Evolutionary conservation across 2,797 vertebrate species (phyloP), one percentile per base, ranked within the genome.

Genomic region (Myotis daubentonii): DNA sequence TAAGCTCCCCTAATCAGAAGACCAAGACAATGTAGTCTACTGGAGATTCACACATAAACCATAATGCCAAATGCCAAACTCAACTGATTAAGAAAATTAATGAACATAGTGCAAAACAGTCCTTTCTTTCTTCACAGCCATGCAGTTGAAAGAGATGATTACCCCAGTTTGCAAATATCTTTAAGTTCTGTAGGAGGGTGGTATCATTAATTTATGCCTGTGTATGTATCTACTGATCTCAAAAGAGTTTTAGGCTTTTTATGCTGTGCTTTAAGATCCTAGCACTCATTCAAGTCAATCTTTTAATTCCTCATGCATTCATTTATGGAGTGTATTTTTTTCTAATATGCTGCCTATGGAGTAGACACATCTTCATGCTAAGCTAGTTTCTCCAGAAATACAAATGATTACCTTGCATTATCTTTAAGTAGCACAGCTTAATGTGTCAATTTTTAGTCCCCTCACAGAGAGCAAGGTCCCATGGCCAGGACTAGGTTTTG

Each of bases 351-450:
- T 3, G 47, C 8, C 10, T 81, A 4, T 76, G 44, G 30, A 51
- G 60, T 33, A 60, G 49, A 33, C 3, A 38, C 3, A 44, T 74
- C 55, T 75, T 95, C 55, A 41, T 38, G 30, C 66, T 80, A 55
- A 94, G 65, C 17, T 72, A 53, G 62, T 75, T 94, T 95, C 41
- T 70, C 72, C 41, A 53, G 19, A 75, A 70, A 75, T 80, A 53
- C 19, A 60, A 80, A 85, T 72, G 36, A 74, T 49, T 66, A 23
- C 33, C 12, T 22, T 12, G 9, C 30, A 38, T 30, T 60, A 33
- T 60, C 62, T 78, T 60, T 82, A 70, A 92, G 38, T 57, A 79
- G 20, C 12, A 79, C 25, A 83, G 7, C 57, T 74, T 72, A 60
- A 49, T 78, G 76, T 86, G n/a, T 57, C 70, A 47, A 12, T 89